Base-by-base conservation (phyloP, 2,797 vertebrate species). In the Halcyon badia region DNA sequence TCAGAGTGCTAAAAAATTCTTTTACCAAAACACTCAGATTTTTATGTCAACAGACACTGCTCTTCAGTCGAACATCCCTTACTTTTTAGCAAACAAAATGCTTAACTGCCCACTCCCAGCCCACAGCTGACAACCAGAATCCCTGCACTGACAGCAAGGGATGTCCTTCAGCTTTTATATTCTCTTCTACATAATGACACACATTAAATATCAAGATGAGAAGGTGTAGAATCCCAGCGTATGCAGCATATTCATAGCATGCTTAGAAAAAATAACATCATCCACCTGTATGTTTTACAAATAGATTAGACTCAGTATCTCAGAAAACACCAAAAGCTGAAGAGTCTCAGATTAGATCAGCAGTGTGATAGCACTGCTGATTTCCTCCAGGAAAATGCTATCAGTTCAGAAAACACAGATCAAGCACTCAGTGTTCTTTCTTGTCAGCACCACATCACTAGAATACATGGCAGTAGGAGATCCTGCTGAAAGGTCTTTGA, bases 21-120 rank as follows among this genome's bases (percentile, higher is more conserved):
- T 72, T 78, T 69, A 82, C 26, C 46, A 65, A 83, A 83, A 87
- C 37, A 60, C 11, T 85, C 56, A n/a, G 33, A 41, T 58, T 83
- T 66, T 86, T 62, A n/a, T 25, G 64, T 57, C 76, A 84, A 85
- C 64, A 82, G 61, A 81, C 77, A 28, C 57, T 42, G 68, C 25
- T 83, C 71, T 58, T 69, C 71, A 76, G 80, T 62, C 71, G 41
- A 49, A 41, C 30, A 83, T 20, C 5, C 3, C 30, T 72, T 49
- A 31, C 44, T 90, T 84, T 30, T 31, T 60, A 83, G 51, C 79
- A 91, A 89, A 91, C 78, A 88, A 90, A 94, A 81, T 44, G 68
- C 28, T 77, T 31, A 66, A 76, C 75, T 93, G 71, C 90, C 90
- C 89, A 83, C 83, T 94, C 61, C 73, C 6, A 2, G 65, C 86